A percentile compares a stretch with the other conserved stretches of the same genome.
Conservation (phyloP, 37 sponge, comb jelly and placozoan species). For the Geodia barretti region DNA sequence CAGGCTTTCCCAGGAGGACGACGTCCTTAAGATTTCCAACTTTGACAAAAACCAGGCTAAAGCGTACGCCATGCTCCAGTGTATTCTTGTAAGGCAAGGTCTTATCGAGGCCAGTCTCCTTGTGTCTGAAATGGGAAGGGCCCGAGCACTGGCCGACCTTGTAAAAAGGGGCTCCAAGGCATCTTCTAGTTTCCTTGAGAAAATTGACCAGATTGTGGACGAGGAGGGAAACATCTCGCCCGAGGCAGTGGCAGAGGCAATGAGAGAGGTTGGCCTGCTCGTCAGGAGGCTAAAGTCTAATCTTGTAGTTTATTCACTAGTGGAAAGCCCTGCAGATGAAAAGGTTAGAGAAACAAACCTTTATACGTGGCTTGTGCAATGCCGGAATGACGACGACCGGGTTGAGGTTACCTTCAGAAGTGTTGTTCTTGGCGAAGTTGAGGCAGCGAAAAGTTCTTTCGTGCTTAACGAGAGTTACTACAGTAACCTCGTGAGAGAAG, state of each 20-base stretch:
- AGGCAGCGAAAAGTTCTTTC: neutral
- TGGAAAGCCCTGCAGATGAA: constrained; percentile 17
- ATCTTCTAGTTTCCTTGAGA: neutral
- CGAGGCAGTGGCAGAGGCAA: neutral
- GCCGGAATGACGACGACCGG: neutral
- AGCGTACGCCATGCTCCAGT: constrained; percentile 23
- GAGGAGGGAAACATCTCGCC: neutral
- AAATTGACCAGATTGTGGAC: neutral
- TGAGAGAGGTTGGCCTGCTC: neutral
- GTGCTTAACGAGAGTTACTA: constrained; percentile 19
- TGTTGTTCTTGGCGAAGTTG: neutral
- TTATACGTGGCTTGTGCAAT: constrained; percentile 32
- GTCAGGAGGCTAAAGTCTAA: constrained; percentile 6
- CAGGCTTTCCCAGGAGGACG: constrained; percentile 24
- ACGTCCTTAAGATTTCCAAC: constrained; percentile 50
- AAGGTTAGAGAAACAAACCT: constrained; percentile 5
- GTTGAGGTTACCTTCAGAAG: constrained; percentile 5
- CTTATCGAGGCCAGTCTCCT: constrained; percentile 25
- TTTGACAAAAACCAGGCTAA: constrained; percentile 55
- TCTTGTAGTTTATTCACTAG: constrained; percentile 36
- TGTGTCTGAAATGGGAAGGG: constrained; percentile 54
- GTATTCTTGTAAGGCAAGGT: constrained; percentile 26
- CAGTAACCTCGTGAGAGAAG: constrained; percentile 13
- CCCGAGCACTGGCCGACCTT: constrained; percentile 38
- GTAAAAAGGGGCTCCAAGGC: neutral